Conservation (phyloP, 2,113 vertebrate genomes). For the Tenrec ecaudatus region DNA sequence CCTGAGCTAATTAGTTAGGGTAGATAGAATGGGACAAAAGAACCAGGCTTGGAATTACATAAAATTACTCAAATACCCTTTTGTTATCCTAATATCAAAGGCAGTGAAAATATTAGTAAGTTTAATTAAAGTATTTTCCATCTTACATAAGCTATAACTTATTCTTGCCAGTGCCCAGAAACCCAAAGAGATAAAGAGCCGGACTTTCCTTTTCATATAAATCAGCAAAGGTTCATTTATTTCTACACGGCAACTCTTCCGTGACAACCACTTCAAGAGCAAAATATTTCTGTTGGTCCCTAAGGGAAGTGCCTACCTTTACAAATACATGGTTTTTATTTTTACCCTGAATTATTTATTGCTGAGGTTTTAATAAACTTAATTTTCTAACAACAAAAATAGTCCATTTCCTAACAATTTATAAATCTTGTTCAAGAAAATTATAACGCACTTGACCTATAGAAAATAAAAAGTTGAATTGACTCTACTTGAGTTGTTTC, state of each 20-base stretch:
- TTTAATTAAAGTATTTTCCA: not conserved
- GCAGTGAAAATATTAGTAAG: not conserved
- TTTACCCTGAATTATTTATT: constrained; percentile 22
- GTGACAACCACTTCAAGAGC: not conserved
- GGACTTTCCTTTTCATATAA: constrained; percentile 3
- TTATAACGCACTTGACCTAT: constrained; percentile 2
- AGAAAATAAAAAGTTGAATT: constrained; percentile 27
- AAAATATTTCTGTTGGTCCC: not conserved
- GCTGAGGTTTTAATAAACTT: not conserved
- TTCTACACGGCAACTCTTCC: not conserved
- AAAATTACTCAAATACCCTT: not conserved
- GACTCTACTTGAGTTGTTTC: constrained; percentile 39
- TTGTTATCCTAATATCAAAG: no score
- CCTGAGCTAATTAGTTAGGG: constrained; percentile 11
- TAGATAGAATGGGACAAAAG: constrained; percentile 7
- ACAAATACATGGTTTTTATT: not conserved
- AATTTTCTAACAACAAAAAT: not conserved
- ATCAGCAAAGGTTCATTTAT: not conserved
- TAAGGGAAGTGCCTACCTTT: not conserved
- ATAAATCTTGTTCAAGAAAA: constrained; percentile 26
- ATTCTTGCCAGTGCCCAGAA: not conserved
- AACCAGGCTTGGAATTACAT: not conserved
- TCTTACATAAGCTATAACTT: constrained; percentile 21
- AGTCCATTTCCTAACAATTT: constrained; percentile 21
- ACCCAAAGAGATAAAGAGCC: not conserved